Evolutionary conservation across 2,113 vertebrate species (phyloP), one percentile per base, ranked within the genome.

Genomic region (Reinhardtius hippoglossoides): DNA sequence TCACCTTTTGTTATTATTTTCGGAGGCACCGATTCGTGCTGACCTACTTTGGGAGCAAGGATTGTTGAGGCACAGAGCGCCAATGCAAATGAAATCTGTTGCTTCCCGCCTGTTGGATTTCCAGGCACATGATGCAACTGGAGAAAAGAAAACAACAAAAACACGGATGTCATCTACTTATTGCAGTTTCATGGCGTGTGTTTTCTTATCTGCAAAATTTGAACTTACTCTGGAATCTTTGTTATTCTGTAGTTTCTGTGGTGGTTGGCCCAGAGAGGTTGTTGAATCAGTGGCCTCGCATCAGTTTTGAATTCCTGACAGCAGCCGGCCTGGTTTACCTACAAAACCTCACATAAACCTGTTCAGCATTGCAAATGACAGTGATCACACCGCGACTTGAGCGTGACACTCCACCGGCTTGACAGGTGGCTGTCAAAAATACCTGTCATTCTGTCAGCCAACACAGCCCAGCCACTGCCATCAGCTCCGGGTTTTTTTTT

Each of bases 1-100:
- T 87, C 88, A 89, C 88, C 84, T 91, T 90, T 85, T 89, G 84
- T 91, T 91, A 89, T 88, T 86, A 89, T 90, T 89, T 90, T 89
- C 67, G 66, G 87, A 86, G 86, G 84, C 86, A 67, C 77, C 48
- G 61, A 73, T 86, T 90, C 56, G 54, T 63, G 54, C 72, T 89
- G 88, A 91, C 92, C 88, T 90, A 91, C 84, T 92, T 93, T 84
- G 80, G 84, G 70, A 84, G 80, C 83, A 31, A 57, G 60, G 78
- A 77, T 78, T 84, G 89, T 77, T 65, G 81, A 88, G 63, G 78
- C 59, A 8, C 80, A 44, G 84, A 68, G 77, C 65, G 72, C 83
- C 85, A 82, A 84, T 89, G 89, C 79, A 89, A 86, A 86, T 85
- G 67, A 64, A 80, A 89, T 90, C 83, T 93, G 91, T 91, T 87